A percentile compares a stretch with the other conserved stretches of the same genome.
Conservation (phyloP, 2,113 vertebrate species). For the Petrocephalus microphthalmus region DNA sequence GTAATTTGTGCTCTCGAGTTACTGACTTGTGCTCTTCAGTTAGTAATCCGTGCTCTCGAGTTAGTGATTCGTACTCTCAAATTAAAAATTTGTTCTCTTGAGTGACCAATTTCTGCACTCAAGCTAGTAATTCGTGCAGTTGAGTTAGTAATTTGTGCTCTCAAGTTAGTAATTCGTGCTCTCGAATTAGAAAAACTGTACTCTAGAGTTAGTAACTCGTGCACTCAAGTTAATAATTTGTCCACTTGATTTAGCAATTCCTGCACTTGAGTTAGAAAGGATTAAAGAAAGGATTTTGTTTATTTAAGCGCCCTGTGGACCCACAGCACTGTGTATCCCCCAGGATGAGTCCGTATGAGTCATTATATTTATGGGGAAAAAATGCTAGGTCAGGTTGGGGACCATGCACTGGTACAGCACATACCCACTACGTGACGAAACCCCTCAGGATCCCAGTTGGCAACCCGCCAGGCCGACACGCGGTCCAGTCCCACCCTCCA, state of each 20-base stretch:
- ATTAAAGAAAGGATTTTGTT: neutral
- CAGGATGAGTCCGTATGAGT: neutral
- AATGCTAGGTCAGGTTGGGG: neutral
- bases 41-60: neutral
- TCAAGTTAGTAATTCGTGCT: no score
- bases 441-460: no score
- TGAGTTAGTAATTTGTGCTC: neutral
- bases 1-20: neutral
- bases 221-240: neutral
- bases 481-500: no score
- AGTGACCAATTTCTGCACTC: neutral
- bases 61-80: neutral
- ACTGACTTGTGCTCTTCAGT: neutral
- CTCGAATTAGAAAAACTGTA: neutral
- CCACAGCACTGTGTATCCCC: neutral
- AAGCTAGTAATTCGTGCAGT: neutral
- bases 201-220: no score
- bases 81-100: neutral
- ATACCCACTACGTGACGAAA: no score
- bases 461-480: no score
- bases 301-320: neutral
- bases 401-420: no score
- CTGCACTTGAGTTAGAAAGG: no score
- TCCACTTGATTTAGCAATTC: neutral
- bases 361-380: neutral